Percentiles rank a stretch among this genome's conserved stretches.
phyloP scores from a whole-genome alignment of 2,113 vertebrate species.

The Piaya cayana region DNA sequence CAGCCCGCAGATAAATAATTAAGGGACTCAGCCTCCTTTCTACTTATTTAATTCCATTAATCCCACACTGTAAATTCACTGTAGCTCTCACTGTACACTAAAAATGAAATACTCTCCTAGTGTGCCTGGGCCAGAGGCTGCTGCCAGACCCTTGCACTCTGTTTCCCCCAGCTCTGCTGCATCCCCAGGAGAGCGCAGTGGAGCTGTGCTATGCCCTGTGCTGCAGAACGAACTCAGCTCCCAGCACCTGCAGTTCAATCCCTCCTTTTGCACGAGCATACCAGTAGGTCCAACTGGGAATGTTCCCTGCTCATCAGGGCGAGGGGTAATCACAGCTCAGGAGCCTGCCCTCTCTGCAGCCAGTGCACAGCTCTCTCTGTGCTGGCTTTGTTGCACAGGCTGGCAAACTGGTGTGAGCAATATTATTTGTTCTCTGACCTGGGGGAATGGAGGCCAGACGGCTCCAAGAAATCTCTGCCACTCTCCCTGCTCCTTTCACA shows the following conservation, averaged over 20 bases:
- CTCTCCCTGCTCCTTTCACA: background rate
- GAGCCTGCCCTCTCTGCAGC: background rate
- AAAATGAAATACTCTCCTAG: constrained; percentile 23
- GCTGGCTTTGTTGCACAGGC: accelerated
- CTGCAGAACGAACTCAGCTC: background rate
- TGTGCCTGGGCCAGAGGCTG: background rate
- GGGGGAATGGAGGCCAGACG: background rate
- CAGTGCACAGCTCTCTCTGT: accelerated
- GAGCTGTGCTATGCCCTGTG: accelerated
- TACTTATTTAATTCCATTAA: constrained; percentile 54
- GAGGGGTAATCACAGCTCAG: background rate
- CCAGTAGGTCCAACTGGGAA: background rate
- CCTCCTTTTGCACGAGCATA: background rate
- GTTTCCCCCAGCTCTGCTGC: background rate
- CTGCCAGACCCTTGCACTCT: background rate
- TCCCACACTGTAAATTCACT: constrained; percentile 38
- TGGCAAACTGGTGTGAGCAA: background rate
- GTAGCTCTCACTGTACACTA: constrained; percentile 6
- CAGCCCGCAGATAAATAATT: background rate
- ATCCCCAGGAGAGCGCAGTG: accelerated
- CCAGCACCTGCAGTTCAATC: background rate
- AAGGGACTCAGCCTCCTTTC: background rate
- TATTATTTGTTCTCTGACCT: background rate
- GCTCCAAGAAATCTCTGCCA: background rate
- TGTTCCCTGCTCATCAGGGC: accelerated